These are phyloP conservation scores for Scotopteryx bipunctaria DNA, from an alignment of 2,888 invertebrate species.

Conservation along the genomic window DNA sequence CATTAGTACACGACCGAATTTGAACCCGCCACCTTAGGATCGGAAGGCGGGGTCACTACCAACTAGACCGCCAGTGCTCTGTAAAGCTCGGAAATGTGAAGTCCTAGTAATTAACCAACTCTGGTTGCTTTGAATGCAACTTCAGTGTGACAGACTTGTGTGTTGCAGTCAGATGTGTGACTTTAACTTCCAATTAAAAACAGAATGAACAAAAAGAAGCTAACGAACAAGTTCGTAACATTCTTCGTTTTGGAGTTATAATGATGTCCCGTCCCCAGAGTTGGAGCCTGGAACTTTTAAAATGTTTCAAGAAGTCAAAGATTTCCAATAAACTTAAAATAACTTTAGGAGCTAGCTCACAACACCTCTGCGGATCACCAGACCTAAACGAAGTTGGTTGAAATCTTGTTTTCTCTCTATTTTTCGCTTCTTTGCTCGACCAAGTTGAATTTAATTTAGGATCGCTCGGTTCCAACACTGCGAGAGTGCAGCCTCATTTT, in stretches of 20 bases:
- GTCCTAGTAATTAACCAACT: conserved; percentile 18
- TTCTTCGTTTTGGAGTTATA: conserved; percentile 10
- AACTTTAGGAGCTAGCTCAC: conserved; percentile 11
- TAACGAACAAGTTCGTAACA: no score
- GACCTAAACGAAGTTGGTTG: conserved; percentile 4
- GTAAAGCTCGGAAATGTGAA: no score
- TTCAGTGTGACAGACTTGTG: neutral
- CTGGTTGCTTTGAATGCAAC: conserved; percentile 13
- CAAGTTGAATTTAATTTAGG: conserved; percentile 33
- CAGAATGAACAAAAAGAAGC: no score
- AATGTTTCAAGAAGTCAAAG: conserved; percentile 10
- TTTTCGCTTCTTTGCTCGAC: conserved; percentile 15
- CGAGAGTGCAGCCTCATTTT: conserved; percentile 18
- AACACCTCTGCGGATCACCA: conserved; percentile 12
- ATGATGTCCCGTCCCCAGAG: conserved; percentile 9
- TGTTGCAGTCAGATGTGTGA: neutral
- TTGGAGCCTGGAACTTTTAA: conserved; percentile 8
- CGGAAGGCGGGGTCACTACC: no score
- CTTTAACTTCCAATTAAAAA: no score
- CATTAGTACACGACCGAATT: no score
- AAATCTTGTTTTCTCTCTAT: conserved; percentile 7
- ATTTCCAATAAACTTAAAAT: conserved; percentile 21
- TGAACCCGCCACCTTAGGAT: no score
- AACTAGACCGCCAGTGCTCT: no score
- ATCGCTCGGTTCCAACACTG: no score